These are phyloP conservation scores for Augochlora pura DNA, from an alignment of 1,140 invertebrate species.

Conservation along the genomic window DNA sequence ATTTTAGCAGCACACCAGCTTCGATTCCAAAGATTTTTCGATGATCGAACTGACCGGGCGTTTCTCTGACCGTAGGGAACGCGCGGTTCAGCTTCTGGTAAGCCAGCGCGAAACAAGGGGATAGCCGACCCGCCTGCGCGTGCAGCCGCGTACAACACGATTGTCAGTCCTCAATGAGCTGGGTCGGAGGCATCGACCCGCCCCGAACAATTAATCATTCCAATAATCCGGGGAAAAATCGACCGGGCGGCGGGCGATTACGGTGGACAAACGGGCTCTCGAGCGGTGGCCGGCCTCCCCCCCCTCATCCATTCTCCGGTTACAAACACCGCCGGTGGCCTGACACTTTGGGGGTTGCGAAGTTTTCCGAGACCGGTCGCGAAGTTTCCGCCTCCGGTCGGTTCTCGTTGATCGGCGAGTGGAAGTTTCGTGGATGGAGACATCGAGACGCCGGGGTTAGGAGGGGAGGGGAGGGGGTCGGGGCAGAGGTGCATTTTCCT, in stretches of 20 bases:
- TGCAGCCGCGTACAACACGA: constrained; percentile 6
- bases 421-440: constrained; percentile 18
- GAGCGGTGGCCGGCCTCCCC: too few relatives aligned
- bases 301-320: background rate
- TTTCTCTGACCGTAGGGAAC: background rate
- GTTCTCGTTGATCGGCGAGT: background rate
- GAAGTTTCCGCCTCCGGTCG: constrained; percentile 20
- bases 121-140: background rate
- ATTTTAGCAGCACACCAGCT: too few relatives aligned
- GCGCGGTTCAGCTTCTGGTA: background rate
- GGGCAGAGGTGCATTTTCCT: constrained; percentile 30
- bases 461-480: too few relatives aligned
- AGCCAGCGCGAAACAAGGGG: background rate
- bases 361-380: constrained; percentile 1
- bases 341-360: background rate
- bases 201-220: constrained; percentile 11
- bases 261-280: background rate
- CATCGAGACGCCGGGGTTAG: background rate
- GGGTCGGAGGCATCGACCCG: background rate
- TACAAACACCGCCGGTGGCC: background rate
- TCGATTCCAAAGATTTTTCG: background rate
- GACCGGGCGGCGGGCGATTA: background rate
- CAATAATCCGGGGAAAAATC: background rate
- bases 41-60: background rate
- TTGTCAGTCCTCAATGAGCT: background rate